Base-by-base conservation (phyloP, 2,113 vertebrate genomes). In the Urocitellus parryii region DNA sequence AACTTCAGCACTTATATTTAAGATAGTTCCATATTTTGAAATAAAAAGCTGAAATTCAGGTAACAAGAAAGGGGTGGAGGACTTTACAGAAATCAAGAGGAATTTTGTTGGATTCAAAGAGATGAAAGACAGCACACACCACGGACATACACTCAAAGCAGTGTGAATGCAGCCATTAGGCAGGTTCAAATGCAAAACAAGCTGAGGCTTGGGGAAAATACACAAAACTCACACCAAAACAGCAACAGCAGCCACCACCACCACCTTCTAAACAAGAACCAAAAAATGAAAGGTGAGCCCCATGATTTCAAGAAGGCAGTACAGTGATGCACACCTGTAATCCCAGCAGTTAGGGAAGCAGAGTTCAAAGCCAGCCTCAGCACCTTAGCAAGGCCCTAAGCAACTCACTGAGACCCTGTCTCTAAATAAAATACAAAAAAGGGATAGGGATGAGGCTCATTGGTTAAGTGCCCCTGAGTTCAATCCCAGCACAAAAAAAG, bases 21-120 rank as follows among this genome's bases (percentile, higher is more conserved):
- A n/a, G 32, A 65, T 61, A 56, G 84, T 67, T 39, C 39, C n/a
- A 37, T 63, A 2, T 63, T 74, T 82, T 61, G 48, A 91, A 77
- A 81, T 8, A 17, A 85, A 88, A 82, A 81, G 73, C 48, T 73
- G 61, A 91, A 91, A 96, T 51, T 73, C 65, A 76, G 39, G 86
- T 42, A 96, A 72, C 20, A 56, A 80, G 58, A 81, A 53, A 74
- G 29, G 10, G 32, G 8, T 3, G 1, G 53, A 79, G 32, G 20
- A 14, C 14, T 84, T 61, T 61, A 67, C 3, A 22, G 27, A 72
- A 94, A 68, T 86, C 53, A 86, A 12, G 0, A 80, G 76, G 27
- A 85, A 8, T 34, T 86, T 81, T 67, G 8, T 8, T 86, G 68
- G 72, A 24, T 85, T 91, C 79, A 73, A 80, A 91, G 87, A 76